Conservation (phyloP, 2,888 invertebrate species). For the Yponomeuta evonymella region DNA sequence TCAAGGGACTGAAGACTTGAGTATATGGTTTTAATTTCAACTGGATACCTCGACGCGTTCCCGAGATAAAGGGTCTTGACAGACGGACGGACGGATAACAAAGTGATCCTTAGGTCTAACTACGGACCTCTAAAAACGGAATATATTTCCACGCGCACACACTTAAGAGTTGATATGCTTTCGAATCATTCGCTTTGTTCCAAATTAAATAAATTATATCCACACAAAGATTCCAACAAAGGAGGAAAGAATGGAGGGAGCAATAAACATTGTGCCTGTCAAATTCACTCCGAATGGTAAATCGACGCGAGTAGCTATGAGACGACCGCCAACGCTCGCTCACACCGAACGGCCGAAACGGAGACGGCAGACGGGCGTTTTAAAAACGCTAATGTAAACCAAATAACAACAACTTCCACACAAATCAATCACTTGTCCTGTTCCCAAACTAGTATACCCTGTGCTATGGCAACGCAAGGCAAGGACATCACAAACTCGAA, state of each 20-base stretch:
- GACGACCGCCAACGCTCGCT: conserved; percentile 16
- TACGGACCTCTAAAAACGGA: neutral
- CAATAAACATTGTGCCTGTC: conserved; percentile 64
- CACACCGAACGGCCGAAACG: conserved; percentile 17
- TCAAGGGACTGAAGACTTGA: no score
- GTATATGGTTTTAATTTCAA: no score
- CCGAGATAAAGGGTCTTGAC: no score
- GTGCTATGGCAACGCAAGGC: no score
- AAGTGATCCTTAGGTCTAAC: no score
- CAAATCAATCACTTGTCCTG: no score
- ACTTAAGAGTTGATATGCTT: conserved; percentile 31
- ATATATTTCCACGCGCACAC: conserved; percentile 13
- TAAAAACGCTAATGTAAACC: neutral
- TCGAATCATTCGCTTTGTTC: conserved; percentile 54
- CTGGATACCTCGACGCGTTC: no score
- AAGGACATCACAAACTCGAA: no score
- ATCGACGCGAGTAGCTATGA: conserved; percentile 32
- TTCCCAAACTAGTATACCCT: no score
- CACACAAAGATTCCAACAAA: conserved; percentile 59
- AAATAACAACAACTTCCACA: no score
- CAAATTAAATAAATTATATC: conserved; percentile 66
- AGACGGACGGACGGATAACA: no score
- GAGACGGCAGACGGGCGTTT: neutral
- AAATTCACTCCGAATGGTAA: conserved; percentile 60
- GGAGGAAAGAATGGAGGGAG: conserved; percentile 42